Conservation (phyloP, 2,888 invertebrate species). For the Lampropteryx suffumata region DNA sequence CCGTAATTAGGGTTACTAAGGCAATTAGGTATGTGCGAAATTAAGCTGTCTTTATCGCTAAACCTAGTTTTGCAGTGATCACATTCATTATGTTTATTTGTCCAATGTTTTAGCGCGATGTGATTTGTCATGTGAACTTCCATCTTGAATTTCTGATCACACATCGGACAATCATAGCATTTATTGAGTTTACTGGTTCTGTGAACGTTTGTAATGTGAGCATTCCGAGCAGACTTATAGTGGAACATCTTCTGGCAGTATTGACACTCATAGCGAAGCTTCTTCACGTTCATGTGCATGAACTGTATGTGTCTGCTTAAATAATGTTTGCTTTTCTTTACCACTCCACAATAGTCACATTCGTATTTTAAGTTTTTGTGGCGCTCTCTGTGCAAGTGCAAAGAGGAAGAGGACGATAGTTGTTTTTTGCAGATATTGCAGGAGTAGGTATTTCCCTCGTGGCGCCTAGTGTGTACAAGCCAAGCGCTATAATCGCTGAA, state of each 20-base stretch:
- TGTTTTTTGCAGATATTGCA: slow-evolving; percentile 37
- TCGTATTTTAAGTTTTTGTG: background rate
- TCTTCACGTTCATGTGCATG: background rate
- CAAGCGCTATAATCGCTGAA: slow-evolving; percentile 43
- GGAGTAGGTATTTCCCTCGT: slow-evolving; percentile 23
- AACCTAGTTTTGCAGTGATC: no score
- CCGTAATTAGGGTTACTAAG: background rate
- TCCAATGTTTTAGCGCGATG: no score
- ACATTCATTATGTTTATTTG: no score
- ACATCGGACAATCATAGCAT: background rate
- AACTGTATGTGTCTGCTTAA: background rate
- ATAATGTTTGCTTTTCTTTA: background rate
- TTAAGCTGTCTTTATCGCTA: no score
- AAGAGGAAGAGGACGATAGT: slow-evolving; percentile 23
- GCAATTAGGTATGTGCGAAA: no score
- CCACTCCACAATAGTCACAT: slow-evolving; percentile 33
- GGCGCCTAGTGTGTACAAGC: slow-evolving; percentile 34
- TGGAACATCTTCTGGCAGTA: background rate
- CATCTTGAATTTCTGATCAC: background rate
- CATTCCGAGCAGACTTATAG: background rate
- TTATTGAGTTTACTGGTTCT: no score
- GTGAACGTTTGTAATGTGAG: no score
- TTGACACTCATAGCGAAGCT: background rate
- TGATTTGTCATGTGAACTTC: no score
- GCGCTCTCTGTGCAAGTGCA: background rate